Evolutionary conservation across 2,888 invertebrate genomes (phyloP).

Genomic region (Teleogryllus oceanicus): DNA sequence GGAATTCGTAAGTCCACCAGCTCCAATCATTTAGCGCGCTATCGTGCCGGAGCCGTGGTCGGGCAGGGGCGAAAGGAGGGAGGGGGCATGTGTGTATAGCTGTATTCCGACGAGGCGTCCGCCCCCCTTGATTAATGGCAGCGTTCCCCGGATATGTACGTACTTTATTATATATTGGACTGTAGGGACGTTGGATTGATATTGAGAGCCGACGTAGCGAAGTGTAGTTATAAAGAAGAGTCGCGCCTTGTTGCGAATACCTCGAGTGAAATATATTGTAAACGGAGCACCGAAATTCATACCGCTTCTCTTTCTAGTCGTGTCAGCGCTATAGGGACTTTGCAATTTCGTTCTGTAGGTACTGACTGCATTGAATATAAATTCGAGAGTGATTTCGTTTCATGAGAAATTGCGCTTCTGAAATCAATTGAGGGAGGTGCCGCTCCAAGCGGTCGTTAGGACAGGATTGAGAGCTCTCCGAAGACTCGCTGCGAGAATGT

Average conservation of each 20-base stretch:
- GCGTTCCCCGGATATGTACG: not conserved
- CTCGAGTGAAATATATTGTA: not conserved
- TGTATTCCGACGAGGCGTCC: no score
- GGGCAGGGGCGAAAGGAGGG: not conserved
- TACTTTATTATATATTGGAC: not conserved
- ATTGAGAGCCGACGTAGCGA: not conserved
- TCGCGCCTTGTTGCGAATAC: not conserved
- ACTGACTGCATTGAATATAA: no score
- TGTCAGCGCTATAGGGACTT: not conserved
- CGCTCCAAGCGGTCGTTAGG: no score
- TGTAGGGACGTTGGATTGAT: not conserved
- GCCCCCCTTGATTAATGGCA: not conserved
- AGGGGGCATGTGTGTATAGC: no score
- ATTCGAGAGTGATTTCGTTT: no score
- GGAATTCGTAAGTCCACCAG: not conserved
- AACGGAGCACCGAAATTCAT: not conserved
- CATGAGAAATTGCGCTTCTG: no score
- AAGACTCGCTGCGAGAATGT: no score
- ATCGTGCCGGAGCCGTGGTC: not conserved
- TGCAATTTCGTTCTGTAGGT: not conserved
- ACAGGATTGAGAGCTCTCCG: no score
- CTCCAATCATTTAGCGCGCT: constrained; percentile 8
- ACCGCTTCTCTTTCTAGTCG: not conserved
- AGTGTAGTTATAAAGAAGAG: not conserved
- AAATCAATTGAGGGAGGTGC: no score